Evolutionary conservation across 2,888 invertebrate species (phyloP), one percentile per base, ranked within the genome.

Genomic region (Mimumesa dahlbomi): DNA sequence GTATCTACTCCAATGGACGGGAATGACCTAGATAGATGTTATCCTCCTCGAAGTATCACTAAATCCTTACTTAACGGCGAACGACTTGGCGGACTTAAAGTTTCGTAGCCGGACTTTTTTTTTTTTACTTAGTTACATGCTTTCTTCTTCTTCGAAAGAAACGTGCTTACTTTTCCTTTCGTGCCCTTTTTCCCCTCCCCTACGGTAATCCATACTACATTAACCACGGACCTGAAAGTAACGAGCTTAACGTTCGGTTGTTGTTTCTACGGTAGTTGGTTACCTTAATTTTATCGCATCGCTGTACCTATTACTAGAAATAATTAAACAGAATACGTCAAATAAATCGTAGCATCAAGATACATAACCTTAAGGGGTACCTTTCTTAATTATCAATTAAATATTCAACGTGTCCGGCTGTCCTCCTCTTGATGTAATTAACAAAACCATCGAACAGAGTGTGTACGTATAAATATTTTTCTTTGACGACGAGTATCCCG

Each of bases 61-160:
- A 84, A 85, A 84, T 82, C 84, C 81, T 76, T 77, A 75, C 77
- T 81, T 82, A 84, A 85, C 82, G 75, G 78, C 82, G 75, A 71
- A 69, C 75, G 65, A 73, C 78, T 74, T 64, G 72, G 53, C 66
- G 71, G 79, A 82, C 75, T 79, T 75, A 73, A 80, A 81, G 64
- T 79, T 81, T 77, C 48, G 22, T 40, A 34, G n/a, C n/a, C n/a
- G n/a, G n/a, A n/a, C n/a, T n/a, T n/a, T n/a, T n/a, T 48, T 58
- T 57, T 68, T 74, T 68, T 66, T 53, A 52, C 29, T 38, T 25
- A 9, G 29, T 52, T 56, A 58, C 48, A 59, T 45, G 36, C 18
- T 49, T 42, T 56, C 61, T 58, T 62, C 25, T 19, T 34, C 43
- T 25, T 34, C 40, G 43, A 52, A 21, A 48, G 42, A 21, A 38